Conservation (phyloP, 2,797 vertebrate genomes). For the Ptychobarbus kaznakovi region DNA sequence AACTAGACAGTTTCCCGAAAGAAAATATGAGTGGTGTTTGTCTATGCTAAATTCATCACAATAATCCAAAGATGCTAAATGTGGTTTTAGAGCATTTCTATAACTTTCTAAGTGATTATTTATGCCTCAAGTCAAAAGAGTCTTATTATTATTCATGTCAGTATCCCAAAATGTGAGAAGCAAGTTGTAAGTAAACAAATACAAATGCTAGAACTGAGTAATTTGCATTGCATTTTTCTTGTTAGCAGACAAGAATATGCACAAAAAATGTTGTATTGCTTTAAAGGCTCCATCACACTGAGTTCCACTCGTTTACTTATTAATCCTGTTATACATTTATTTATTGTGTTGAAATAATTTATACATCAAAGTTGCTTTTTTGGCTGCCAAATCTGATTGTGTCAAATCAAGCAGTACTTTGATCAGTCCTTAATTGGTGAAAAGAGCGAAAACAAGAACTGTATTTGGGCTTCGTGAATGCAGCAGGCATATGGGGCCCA, state of each 20-base stretch:
- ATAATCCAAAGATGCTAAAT: not conserved
- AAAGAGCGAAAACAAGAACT: slow-evolving; percentile 54
- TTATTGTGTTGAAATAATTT: slow-evolving; percentile 62
- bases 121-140: not conserved
- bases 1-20: not conserved
- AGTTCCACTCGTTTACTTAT: slow-evolving; percentile 56
- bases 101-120: not conserved
- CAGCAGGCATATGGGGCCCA: slow-evolving; percentile 63
- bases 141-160: not conserved
- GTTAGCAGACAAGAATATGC: slow-evolving; percentile 9
- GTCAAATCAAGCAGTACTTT: slow-evolving; percentile 73
- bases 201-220: not conserved
- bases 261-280: slow-evolving; percentile 35
- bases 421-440: slow-evolving; percentile 75
- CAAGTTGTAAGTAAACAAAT: not conserved
- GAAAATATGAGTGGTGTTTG: not conserved
- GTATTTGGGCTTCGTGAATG: slow-evolving; percentile 64
- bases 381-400: slow-evolving; percentile 53
- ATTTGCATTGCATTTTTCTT: not conserved
- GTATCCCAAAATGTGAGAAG: not conserved
- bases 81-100: not conserved
- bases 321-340: slow-evolving; percentile 55
- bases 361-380: slow-evolving; percentile 55
- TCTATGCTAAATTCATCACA: not conserved
- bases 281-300: slow-evolving; percentile 54